These are phyloP conservation scores for Erebia epiphron DNA, from an alignment of 2,888 invertebrate genomes.

Conservation along the genomic window DNA sequence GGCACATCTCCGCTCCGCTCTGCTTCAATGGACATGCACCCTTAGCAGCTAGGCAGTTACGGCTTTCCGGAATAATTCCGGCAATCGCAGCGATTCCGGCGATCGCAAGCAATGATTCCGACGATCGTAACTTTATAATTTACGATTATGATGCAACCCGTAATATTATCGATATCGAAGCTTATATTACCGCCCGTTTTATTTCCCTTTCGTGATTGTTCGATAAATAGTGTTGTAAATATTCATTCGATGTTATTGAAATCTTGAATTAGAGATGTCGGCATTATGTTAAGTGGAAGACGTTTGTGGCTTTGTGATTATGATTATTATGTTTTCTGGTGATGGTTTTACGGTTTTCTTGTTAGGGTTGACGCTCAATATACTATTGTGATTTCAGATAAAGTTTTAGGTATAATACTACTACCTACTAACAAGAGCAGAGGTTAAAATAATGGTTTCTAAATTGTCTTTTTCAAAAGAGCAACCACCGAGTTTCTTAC, in stretches of 20 bases:
- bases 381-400: neutral
- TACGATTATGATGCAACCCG: slow-evolving; percentile 65
- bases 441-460: neutral
- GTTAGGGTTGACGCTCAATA: neutral
- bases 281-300: slow-evolving; percentile 9
- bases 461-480: no score
- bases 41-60: slow-evolving; percentile 22
- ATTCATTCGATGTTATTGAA: slow-evolving; percentile 45
- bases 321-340: slow-evolving; percentile 13
- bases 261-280: slow-evolving; percentile 23
- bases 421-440: neutral
- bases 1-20: no score
- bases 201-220: slow-evolving; percentile 65
- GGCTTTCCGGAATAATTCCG: slow-evolving; percentile 26
- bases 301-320: slow-evolving; percentile 10
- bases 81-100: slow-evolving; percentile 26
- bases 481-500: no score
- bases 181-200: slow-evolving; percentile 65
- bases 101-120: slow-evolving; percentile 30
- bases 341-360: slow-evolving; percentile 17
- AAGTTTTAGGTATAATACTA: neutral
- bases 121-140: slow-evolving; percentile 60
- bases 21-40: neutral
- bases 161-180: slow-evolving; percentile 50
- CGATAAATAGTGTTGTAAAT: slow-evolving; percentile 59